Evolutionary conservation across 2,113 vertebrate genomes (phyloP).

Genomic region (Nyctibius bracteatus): DNA sequence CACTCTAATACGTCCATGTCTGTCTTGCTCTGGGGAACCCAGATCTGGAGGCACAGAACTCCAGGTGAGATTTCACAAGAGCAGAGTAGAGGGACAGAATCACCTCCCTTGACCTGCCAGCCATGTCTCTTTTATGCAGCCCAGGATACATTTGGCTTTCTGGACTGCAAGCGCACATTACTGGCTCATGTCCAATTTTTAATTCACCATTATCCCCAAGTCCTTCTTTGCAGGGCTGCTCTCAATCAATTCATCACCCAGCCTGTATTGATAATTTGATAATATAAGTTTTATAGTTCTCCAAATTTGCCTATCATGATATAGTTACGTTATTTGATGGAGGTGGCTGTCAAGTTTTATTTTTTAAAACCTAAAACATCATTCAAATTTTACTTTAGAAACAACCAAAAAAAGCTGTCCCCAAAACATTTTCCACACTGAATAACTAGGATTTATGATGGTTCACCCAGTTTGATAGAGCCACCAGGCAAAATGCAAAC

Average conservation of each 20-base stretch:
- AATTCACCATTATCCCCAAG: no score
- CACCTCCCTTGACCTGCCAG: rapidly evolving
- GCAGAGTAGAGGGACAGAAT: not conserved
- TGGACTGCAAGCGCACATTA: not conserved
- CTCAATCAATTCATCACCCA: not conserved
- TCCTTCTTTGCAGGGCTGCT: not conserved
- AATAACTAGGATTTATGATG: not conserved
- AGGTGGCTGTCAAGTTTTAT: not conserved
- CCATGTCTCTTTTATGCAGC: not conserved
- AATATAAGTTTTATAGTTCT: not conserved
- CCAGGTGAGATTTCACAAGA: rapidly evolving
- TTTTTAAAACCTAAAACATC: not conserved
- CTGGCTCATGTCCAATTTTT: not conserved
- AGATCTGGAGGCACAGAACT: not conserved
- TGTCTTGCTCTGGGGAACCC: not conserved
- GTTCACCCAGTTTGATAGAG: not conserved
- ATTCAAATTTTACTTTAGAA: not conserved
- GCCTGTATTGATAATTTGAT: not conserved
- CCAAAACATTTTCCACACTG: not conserved
- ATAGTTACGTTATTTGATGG: not conserved
- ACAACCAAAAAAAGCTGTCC: not conserved
- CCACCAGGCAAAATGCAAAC: not conserved
- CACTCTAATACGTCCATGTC: rapidly evolving
- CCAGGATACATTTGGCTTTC: no score
- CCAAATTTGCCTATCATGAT: not conserved